Evolutionary conservation across 2,113 vertebrate genomes (phyloP).

Genomic region (Pterophyllum scalare): DNA sequence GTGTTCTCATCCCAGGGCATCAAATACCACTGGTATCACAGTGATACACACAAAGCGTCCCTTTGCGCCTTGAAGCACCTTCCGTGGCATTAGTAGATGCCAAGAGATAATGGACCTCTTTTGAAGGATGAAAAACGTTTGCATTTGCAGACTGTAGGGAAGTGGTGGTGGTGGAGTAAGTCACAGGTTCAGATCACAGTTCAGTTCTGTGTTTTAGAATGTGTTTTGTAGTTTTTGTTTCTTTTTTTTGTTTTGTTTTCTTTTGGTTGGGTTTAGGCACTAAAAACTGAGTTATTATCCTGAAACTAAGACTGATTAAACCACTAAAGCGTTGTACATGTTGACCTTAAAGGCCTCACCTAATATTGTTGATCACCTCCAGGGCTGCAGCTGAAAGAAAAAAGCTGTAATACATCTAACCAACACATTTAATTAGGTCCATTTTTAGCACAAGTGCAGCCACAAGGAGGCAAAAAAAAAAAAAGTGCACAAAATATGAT

Average conservation of each 20-base stretch:
- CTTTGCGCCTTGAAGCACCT: not conserved
- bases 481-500: not conserved
- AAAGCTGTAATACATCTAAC: not conserved
- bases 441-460: not conserved
- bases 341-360: not conserved
- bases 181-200: not conserved
- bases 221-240: not conserved
- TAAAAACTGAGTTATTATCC: not conserved
- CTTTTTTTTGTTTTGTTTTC: not conserved
- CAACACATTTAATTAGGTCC: slow-evolving; percentile 3
- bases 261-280: not conserved
- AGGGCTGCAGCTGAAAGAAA: not conserved
- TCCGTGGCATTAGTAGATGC: not conserved
- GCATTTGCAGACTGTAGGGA: not conserved
- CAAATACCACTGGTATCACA: not conserved
- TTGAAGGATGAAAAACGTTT: not conserved
- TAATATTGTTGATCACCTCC: not conserved
- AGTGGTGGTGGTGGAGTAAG: not conserved
- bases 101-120: too few relatives aligned
- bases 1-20: not conserved
- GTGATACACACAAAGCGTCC: not conserved
- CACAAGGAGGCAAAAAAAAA: not conserved
- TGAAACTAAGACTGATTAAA: not conserved
- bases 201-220: not conserved
- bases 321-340: not conserved